Conservation (phyloP, 2,888 invertebrate genomes). For the Fissipunctia ypsillon region DNA sequence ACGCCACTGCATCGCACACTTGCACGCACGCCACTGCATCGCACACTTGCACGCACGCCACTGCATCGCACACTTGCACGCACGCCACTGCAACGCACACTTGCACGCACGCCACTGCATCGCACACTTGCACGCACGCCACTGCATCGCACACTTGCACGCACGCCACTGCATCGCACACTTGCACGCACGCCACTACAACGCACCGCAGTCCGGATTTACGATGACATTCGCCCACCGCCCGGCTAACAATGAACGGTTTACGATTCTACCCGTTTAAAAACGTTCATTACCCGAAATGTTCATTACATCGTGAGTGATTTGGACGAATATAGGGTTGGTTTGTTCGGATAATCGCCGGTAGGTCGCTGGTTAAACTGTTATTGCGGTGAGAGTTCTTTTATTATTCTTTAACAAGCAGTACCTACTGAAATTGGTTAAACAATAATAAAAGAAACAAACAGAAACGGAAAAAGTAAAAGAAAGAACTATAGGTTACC, state of each 20-base stretch:
- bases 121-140: conserved; percentile 20
- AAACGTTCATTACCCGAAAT: conserved; percentile 61
- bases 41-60: conserved; percentile 21
- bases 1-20: conserved; percentile 32
- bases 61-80: conserved; percentile 33
- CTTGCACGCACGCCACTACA: conserved; percentile 29
- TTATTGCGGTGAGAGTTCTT: conserved; percentile 12
- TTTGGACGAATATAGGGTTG: conserved; percentile 34
- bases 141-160: conserved; percentile 34
- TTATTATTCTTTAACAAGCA: too few relatives aligned
- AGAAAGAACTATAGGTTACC: not conserved
- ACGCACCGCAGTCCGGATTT: conserved; percentile 49
- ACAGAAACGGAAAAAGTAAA: too few relatives aligned
- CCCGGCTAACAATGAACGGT: conserved; percentile 30
- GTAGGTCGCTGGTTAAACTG: conserved; percentile 30
- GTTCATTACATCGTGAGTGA: conserved; percentile 54
- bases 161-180: conserved; percentile 22
- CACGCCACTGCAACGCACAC: conserved; percentile 32
- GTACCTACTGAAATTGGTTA: too few relatives aligned
- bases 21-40: conserved; percentile 27
- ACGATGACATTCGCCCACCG: conserved; percentile 47
- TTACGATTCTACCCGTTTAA: conserved; percentile 50
- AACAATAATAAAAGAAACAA: too few relatives aligned
- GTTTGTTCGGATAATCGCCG: conserved; percentile 29
- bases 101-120: conserved; percentile 28